Conservation (phyloP, 2,113 vertebrate species). For the Empidonax alnorum region DNA sequence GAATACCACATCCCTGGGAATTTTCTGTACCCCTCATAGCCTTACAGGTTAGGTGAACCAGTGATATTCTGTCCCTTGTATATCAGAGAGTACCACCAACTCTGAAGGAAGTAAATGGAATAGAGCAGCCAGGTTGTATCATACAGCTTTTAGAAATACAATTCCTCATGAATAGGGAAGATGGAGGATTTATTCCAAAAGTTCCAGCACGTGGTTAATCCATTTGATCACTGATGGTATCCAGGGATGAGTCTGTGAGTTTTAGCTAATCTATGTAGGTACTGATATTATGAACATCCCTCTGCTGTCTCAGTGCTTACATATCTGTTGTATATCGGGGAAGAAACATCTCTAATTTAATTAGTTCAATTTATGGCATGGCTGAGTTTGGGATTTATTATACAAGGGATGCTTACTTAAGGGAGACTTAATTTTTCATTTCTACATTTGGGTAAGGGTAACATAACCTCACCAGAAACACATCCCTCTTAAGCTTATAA, state of each 20-base stretch:
- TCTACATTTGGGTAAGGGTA: slow-evolving; percentile 55
- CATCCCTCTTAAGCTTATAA: slow-evolving; percentile 34
- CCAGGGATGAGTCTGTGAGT: neutral
- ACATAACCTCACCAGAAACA: slow-evolving; percentile 51
- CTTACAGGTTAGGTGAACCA: neutral
- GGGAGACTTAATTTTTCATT: slow-evolving; percentile 72
- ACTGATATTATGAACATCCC: neutral
- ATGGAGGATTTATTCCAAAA: neutral
- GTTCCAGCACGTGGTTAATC: neutral
- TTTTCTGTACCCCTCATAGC: neutral
- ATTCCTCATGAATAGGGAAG: neutral
- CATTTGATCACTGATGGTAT: neutral
- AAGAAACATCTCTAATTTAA: slow-evolving; percentile 27
- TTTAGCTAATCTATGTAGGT: neutral
- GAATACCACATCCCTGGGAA: neutral
- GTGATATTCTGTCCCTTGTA: neutral
- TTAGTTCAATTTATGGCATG: slow-evolving; percentile 61
- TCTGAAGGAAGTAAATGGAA: neutral
- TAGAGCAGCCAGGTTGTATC: neutral
- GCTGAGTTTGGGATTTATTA: slow-evolving; percentile 73
- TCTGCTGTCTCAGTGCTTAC: neutral
- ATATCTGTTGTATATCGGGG: neutral
- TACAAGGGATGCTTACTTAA: slow-evolving; percentile 66
- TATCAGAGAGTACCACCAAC: neutral
- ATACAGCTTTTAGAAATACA: neutral